Conservation (phyloP, 2,113 vertebrate genomes). For the Sphyrna mokarran region DNA sequence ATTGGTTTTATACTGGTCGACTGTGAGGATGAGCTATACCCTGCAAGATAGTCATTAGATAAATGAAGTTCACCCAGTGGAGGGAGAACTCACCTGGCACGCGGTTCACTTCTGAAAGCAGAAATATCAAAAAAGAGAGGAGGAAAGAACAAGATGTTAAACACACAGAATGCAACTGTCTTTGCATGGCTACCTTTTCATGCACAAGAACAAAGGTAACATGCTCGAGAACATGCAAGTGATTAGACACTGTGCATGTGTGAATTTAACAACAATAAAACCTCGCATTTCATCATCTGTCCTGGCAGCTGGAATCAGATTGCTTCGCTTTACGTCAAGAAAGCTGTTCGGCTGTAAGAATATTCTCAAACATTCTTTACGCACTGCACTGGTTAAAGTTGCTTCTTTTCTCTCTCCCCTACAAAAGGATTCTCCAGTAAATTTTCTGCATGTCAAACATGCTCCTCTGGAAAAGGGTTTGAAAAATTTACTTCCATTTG, state of each 20-base stretch:
- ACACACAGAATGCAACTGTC: slow-evolving; percentile 62
- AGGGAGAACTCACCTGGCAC: slow-evolving; percentile 82
- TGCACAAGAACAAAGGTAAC: slow-evolving; percentile 51
- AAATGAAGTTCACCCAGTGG: slow-evolving; percentile 39
- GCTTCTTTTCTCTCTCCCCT: background rate
- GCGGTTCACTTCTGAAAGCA: slow-evolving; percentile 76
- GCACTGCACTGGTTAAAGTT: background rate
- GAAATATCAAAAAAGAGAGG: slow-evolving; percentile 51
- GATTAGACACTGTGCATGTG: slow-evolving; percentile 57
- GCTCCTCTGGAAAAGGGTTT: background rate
- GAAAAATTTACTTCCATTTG: slow-evolving; percentile 27
- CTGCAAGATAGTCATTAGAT: background rate
- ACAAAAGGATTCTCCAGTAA: slow-evolving; percentile 26
- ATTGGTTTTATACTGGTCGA: background rate
- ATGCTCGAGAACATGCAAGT: slow-evolving; percentile 58
- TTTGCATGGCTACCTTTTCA: slow-evolving; percentile 73
- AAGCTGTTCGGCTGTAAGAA: slow-evolving; percentile 22
- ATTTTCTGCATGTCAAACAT: slow-evolving; percentile 23
- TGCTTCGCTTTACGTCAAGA: background rate
- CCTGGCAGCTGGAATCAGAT: slow-evolving; percentile 57
- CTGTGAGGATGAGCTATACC: background rate
- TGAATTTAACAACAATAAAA: slow-evolving; percentile 50
- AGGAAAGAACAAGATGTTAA: slow-evolving; percentile 50
- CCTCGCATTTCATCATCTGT: slow-evolving; percentile 53
- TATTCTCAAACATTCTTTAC: slow-evolving; percentile 17